phyloP scores from a whole-genome alignment of 2,888 invertebrate genomes.

The Parnassius orleans region DNA sequence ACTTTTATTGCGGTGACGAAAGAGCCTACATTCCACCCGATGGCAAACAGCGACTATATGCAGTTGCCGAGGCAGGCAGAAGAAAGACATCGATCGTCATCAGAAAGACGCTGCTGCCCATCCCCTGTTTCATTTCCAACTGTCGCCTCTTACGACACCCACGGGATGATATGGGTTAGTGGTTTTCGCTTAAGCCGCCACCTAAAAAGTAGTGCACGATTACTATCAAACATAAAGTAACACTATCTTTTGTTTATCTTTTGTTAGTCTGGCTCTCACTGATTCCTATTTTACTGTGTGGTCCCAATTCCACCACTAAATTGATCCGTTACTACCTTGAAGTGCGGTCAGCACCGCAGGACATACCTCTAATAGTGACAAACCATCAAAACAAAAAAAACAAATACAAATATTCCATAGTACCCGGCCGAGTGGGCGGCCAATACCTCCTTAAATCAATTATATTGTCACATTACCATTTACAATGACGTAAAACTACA shows the following conservation, averaged over 20 bases:
- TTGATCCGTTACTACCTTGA: conserved; percentile 5
- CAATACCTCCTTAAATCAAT: conserved; percentile 38
- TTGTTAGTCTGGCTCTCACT: neutral
- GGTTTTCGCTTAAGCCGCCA: too few relatives aligned
- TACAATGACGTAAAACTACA: conserved; percentile 33
- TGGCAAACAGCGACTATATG: too few relatives aligned
- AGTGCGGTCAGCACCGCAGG: conserved; percentile 19
- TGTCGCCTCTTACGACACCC: too few relatives aligned
- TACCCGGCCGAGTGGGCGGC: conserved; percentile 34
- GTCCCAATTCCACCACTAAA: conserved; percentile 2
- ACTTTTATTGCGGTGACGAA: too few relatives aligned
- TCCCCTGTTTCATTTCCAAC: too few relatives aligned
- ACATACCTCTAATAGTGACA: conserved; percentile 16
- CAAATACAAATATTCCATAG: conserved; percentile 2
- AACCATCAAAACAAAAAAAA: conserved; percentile 1
- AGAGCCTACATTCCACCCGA: too few relatives aligned
- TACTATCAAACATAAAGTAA: neutral
- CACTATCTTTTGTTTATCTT: neutral
- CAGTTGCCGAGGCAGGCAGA: too few relatives aligned
- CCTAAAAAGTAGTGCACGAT: neutral
- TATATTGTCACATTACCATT: conserved; percentile 41
- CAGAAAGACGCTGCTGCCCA: too few relatives aligned
- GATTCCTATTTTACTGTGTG: conserved; percentile 7
- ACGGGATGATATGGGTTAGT: too few relatives aligned
- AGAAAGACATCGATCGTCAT: too few relatives aligned